Conservation (phyloP, 1,140 invertebrate species). For the Cheumatopsyche charites region DNA sequence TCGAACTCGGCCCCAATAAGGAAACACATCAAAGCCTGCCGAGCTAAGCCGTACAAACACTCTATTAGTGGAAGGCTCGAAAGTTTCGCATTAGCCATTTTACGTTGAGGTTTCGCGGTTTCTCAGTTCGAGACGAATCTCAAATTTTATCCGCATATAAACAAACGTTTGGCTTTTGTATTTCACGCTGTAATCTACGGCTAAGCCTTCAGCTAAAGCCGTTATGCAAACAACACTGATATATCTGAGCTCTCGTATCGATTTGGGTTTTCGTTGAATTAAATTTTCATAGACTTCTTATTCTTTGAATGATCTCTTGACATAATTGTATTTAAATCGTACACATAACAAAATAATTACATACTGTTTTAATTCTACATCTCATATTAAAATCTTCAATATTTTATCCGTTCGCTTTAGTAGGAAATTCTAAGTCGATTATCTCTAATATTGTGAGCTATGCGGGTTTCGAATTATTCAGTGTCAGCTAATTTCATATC, state of each 20-base stretch:
- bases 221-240: no score
- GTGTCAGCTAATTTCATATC: slow-evolving; percentile 24
- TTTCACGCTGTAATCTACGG: slow-evolving; percentile 7
- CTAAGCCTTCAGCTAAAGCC: not conserved
- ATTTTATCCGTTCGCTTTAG: no score
- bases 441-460: not conserved
- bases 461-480: slow-evolving; percentile 17
- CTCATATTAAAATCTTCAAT: no score
- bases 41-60: slow-evolving; percentile 25
- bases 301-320: no score
- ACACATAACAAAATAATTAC: no score
- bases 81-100: slow-evolving; percentile 27
- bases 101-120: slow-evolving; percentile 25
- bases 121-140: slow-evolving; percentile 24
- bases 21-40: slow-evolving; percentile 19
- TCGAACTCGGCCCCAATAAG: slow-evolving; percentile 8
- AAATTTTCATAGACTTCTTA: no score
- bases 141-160: slow-evolving; percentile 23
- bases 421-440: no score
- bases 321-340: no score
- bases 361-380: no score
- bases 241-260: no score
- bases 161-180: slow-evolving; percentile 16
- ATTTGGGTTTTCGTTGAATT: no score
- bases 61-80: slow-evolving; percentile 25